Conservation (phyloP, 2,888 invertebrate genomes). For the Drosophila emarginata region DNA sequence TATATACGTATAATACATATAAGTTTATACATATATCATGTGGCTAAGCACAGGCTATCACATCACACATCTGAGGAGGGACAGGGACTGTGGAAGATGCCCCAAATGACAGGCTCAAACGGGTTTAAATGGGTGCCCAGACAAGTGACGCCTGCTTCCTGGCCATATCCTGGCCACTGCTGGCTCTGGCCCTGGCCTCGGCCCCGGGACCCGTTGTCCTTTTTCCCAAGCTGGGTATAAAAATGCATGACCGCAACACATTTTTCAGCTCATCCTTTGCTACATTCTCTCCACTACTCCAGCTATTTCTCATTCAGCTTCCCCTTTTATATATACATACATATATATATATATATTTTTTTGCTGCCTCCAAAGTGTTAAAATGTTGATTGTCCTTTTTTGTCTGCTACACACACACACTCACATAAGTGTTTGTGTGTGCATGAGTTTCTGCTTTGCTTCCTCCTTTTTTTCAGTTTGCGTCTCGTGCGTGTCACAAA, state of each 20-base stretch:
- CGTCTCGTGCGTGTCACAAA: constrained; percentile 73
- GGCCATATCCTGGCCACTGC: constrained; percentile 37
- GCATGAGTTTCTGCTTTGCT: background rate
- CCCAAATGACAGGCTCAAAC: constrained; percentile 14
- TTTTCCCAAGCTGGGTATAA: constrained; percentile 42
- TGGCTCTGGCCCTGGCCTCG: background rate
- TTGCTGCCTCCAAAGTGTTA: constrained; percentile 69
- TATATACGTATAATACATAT: constrained; percentile 1
- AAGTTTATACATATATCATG: constrained; percentile 10
- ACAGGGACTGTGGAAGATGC: background rate
- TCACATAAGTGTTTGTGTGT: constrained; percentile 23
- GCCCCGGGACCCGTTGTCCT: constrained; percentile 23
- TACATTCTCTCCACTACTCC: constrained; percentile 18
- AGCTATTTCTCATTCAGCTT: background rate
- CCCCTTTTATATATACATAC: background rate
- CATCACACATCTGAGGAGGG: background rate
- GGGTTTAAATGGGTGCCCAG: constrained; percentile 13
- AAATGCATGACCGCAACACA: constrained; percentile 77
- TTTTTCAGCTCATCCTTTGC: constrained; percentile 54
- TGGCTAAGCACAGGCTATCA: constrained; percentile 8
- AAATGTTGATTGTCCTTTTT: constrained; percentile 78
- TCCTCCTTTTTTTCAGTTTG: constrained; percentile 20
- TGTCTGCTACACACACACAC: constrained; percentile 22
- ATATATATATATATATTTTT: constrained; percentile 6
- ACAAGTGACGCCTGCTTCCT: constrained; percentile 40